A percentile compares a stretch with the other conserved stretches of the same genome.
Conservation (phyloP, 2,888 invertebrate species). For the Boloria selene region DNA sequence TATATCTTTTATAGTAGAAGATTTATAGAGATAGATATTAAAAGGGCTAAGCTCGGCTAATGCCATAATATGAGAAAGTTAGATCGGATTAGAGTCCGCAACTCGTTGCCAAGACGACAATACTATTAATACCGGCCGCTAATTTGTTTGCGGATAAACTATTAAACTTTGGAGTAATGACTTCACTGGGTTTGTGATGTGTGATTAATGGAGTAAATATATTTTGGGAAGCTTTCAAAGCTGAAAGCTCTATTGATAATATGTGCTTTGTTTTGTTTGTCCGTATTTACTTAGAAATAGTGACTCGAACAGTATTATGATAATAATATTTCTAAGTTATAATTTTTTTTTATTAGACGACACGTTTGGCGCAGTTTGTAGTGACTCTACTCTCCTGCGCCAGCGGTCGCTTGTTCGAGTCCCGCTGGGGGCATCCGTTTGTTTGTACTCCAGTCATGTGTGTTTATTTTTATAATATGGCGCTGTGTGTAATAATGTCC, state of each 20-base stretch:
- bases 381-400: too few species aligned
- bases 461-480: too few species aligned
- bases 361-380: too few species aligned
- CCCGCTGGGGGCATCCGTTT: too few species aligned
- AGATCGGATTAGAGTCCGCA: slow-evolving; percentile 19
- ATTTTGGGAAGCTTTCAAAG: background rate
- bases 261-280: too few species aligned
- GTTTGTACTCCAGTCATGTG: too few species aligned
- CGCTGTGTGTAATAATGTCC: too few species aligned
- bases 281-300: too few species aligned
- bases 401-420: too few species aligned
- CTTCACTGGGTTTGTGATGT: slow-evolving; percentile 10
- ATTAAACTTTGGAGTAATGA: slow-evolving; percentile 10
- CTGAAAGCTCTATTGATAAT: background rate
- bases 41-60: slow-evolving; percentile 11
- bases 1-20: background rate
- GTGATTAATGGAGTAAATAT: slow-evolving; percentile 9
- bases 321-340: too few species aligned
- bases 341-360: too few species aligned
- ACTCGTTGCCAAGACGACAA: slow-evolving; percentile 23
- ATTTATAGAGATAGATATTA: background rate
- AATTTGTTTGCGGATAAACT: slow-evolving; percentile 24
- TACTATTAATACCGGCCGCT: slow-evolving; percentile 14
- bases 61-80: slow-evolving; percentile 15
- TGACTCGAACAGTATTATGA: too few species aligned